Percentiles rank a stretch among this genome's conserved stretches.
These are phyloP conservation scores for Ranitomeya variabilis DNA, from an alignment of 2,113 vertebrate species.

Conservation along the genomic window DNA sequence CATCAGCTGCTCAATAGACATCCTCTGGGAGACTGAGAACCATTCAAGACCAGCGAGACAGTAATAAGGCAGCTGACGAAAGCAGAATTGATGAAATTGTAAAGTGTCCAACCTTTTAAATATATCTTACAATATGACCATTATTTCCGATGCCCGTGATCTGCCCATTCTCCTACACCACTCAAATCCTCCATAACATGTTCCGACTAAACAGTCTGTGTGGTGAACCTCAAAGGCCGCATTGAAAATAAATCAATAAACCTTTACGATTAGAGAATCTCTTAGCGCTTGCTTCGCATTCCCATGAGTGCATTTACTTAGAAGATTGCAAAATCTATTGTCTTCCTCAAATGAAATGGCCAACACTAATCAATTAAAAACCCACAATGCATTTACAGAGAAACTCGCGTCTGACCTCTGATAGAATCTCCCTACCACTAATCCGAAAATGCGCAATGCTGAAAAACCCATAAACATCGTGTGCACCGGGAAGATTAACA, in stretches of 20 bases:
- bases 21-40: background rate
- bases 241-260: constrained; percentile 8
- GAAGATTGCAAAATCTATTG: constrained; percentile 15
- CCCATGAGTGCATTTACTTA: background rate
- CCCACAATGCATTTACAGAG: constrained; percentile 1
- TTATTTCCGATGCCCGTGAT: background rate
- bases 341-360: background rate
- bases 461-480: background rate
- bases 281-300: background rate
- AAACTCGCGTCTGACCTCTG: background rate
- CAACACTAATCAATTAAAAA: constrained; percentile 22
- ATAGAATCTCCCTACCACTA: background rate
- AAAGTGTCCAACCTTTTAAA: background rate
- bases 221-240: constrained; percentile 3
- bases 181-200: background rate
- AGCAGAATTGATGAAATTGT: background rate
- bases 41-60: background rate
- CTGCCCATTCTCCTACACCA: background rate
- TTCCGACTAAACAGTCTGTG: background rate
- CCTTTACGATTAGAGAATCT: constrained; percentile 7
- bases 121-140: constrained; percentile 11
- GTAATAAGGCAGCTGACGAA: background rate
- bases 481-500: background rate
- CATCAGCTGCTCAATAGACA: background rate
- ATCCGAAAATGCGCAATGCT: background rate